Evolutionary conservation across 2,888 invertebrate genomes (phyloP).

Genomic region (Dysmachus trigonus): DNA sequence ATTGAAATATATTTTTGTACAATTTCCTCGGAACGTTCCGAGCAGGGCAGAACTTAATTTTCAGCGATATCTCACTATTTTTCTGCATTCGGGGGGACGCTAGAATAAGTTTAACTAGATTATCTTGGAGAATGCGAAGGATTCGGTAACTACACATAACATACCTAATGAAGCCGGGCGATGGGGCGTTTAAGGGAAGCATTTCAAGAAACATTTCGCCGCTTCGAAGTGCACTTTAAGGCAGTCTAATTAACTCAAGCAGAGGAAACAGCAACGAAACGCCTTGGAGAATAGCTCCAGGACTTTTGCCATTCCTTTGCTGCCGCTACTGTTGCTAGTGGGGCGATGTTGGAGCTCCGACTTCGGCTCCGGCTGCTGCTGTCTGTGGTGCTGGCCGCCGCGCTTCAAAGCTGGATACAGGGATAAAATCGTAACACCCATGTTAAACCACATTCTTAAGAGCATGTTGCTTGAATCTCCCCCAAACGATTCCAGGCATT

Average conservation of each 20-base stretch:
- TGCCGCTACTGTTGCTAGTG: background rate
- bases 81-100: background rate
- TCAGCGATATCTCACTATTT: constrained; percentile 11
- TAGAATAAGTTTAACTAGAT: constrained; percentile 17
- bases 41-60: constrained; percentile 4
- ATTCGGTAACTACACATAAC: constrained; percentile 5
- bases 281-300: constrained; percentile 22
- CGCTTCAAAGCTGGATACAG: background rate
- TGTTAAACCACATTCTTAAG: constrained; percentile 25
- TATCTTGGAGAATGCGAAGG: constrained; percentile 4
- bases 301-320: background rate
- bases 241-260: constrained; percentile 30
- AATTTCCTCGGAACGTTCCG: background rate
- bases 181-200: background rate
- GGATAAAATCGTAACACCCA: constrained; percentile 19
- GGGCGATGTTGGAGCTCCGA: background rate
- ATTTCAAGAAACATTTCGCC: constrained; percentile 16
- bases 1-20: background rate
- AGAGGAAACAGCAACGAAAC: constrained; percentile 13
- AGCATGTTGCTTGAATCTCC: background rate
- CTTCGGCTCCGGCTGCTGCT: no score
- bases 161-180: constrained; percentile 3
- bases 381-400: background rate
- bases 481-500: background rate
- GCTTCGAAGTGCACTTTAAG: constrained; percentile 16